Evolutionary conservation across 2,888 invertebrate species (phyloP), one percentile per base, ranked within the genome.

Genomic region (Agapostemon virescens): DNA sequence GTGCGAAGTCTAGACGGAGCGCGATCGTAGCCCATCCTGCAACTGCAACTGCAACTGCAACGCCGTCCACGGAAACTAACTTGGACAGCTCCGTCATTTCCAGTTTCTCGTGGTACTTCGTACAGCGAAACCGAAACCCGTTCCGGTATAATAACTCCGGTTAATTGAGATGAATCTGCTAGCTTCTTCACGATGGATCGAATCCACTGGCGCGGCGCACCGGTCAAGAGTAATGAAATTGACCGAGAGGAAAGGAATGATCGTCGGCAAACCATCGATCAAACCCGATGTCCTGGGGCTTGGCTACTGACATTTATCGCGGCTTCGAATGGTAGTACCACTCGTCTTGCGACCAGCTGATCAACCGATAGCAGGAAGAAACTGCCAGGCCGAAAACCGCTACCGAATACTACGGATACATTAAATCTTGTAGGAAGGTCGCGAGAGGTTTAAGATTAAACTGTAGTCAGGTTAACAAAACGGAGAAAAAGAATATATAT

Each of bases 91-190:
- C 75, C 85, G 85, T 86, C 86, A 85, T 83, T 87, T 87, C 85
- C 87, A 81, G 78, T 81, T 80, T 73, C 85, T 68, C 74, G 64
- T 26, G 74, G 82, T 81, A 82, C 69, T 76, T 83, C 68, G 78
- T 84, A 83, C 85, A 63, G 74, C 78, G 82, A 83, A 13, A 82
- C 78, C 73, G 81, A 79, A 80, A 81, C 83, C 79, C 74, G 80
- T 84, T 85, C 77, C 79, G 66, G 73, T 80, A 79, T 85, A 87
- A 87, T 87, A 87, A 90, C 79, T 73, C 69, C 64, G 69, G 74
- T 81, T 89, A 89, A 90, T 90, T 88, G 87, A 87, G 87, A 89
- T 83, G 84, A 87, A 89, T 89, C 82, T 79, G 70, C 70, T 79
- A 40, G 4, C n/a, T n/a, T n/a, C 20, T 30, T 30, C 11, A n/a